These are phyloP conservation scores for Dipodomys merriami DNA, from an alignment of 2,113 vertebrate genomes.

Conservation along the genomic window DNA sequence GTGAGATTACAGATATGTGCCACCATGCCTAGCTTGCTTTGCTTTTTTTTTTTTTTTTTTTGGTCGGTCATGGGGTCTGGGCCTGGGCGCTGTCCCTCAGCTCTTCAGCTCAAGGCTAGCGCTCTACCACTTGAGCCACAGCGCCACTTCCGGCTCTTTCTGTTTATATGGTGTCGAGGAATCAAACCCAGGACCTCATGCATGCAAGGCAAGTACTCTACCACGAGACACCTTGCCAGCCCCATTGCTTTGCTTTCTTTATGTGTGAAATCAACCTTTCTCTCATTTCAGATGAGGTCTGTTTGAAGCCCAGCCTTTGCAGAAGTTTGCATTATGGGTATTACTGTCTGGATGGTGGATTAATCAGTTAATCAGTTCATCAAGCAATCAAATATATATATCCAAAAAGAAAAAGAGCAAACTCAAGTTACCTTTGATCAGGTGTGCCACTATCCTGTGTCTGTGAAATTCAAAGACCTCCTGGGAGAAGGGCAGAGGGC, in stretches of 20 bases:
- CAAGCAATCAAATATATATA: conserved; percentile 10
- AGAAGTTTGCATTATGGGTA: not conserved
- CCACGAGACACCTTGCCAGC: too few species aligned
- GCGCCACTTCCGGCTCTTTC: too few species aligned
- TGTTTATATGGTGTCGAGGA: too few species aligned
- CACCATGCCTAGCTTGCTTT: too few species aligned
- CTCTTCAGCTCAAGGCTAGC: too few species aligned
- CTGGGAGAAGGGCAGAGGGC: too few species aligned
- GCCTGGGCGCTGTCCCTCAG: too few species aligned
- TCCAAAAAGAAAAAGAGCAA: not conserved
- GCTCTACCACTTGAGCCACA: too few species aligned
- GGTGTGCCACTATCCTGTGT: not conserved
- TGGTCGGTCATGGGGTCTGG: too few species aligned
- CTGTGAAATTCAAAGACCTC: not conserved
- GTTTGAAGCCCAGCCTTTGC: not conserved
- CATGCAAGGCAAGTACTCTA: too few species aligned
- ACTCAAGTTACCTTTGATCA: not conserved
- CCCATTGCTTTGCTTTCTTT: not conserved
- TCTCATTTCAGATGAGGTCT: not conserved
- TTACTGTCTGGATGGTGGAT: not conserved
- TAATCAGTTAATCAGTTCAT: not conserved
- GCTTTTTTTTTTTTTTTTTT: too few species aligned
- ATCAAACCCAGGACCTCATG: too few species aligned
- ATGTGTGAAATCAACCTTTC: not conserved
- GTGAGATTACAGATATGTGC: not conserved